Evolutionary conservation across 2,113 vertebrate genomes (phyloP), one percentile per base, ranked within the genome.

Genomic region (Muscicapa adusta): DNA sequence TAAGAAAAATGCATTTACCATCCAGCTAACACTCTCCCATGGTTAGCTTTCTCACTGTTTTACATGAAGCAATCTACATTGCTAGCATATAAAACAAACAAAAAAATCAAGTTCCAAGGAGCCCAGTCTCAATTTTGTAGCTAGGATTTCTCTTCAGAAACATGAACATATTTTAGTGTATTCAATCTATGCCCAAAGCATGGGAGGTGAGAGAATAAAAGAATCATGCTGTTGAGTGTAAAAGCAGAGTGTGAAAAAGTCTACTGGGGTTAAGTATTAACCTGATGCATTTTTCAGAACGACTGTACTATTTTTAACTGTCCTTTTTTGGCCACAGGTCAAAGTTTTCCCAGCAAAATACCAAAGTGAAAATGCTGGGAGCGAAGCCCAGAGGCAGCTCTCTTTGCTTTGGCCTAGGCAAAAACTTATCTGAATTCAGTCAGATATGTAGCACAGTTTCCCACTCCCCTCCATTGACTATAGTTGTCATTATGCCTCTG

Each of bases 241-340:
- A 96, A 88, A 94, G 42, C 79, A 83, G 45, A 96, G 92, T 92
- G 87, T 77, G 84, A 96, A 96, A 91, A 91, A 81, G n/a, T 90
- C 75, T 91, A 17, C 84, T 75, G 68, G 79, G 76, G 79, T 83
- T 96, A 94, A 96, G 66, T 58, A 91, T 96, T 96, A 98, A 97
- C 93, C 94, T 96, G 94, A 96, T 85, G 93, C 95, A 94, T 93
- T 95, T 93, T 97, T 97, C 93, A 97, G 95, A 96, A 92, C 25
- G 88, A 96, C 90, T 91, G 83, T 80, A 94, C 97, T 98, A 98
- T 98, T 98, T 98, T 98, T 98, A 98, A 97, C 96, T 93, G 86
- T 63, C 93, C 93, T 96, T 96, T 96, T 97, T 97, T 97, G 97
- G 98, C 97, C 97, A 94, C 79, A 89, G 97, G 96, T 97, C 98